phyloP scores from a whole-genome alignment of 2,888 invertebrate genomes.

The Plemyria rubiginata region DNA sequence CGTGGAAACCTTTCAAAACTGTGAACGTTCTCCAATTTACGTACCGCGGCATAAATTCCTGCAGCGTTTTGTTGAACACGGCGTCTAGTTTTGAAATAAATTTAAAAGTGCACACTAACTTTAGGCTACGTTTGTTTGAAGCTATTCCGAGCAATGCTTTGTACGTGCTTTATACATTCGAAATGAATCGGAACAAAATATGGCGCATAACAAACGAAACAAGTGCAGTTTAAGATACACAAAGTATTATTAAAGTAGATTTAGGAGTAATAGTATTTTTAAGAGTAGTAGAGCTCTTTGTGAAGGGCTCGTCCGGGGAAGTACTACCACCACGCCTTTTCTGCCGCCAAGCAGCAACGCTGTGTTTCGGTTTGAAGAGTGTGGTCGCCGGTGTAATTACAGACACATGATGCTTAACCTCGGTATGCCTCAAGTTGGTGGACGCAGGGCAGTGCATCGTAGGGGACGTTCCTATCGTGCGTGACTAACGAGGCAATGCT shows the following conservation, averaged over 20 bases:
- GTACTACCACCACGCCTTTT: too few relatives aligned
- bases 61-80: constrained; percentile 62
- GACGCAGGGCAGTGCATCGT: too few relatives aligned
- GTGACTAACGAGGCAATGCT: too few relatives aligned
- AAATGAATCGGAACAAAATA: constrained; percentile 7
- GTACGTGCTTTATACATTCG: constrained; percentile 54
- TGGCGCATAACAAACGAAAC: neutral
- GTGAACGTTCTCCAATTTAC: neutral
- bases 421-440: too few relatives aligned
- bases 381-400: too few relatives aligned
- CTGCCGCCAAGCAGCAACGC: too few relatives aligned
- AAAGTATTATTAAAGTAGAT: neutral
- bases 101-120: constrained; percentile 62
- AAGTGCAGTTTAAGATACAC: neutral
- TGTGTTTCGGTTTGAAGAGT: too few relatives aligned
- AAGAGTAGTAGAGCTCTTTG: too few relatives aligned
- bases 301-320: too few relatives aligned
- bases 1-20: neutral
- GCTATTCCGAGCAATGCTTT: constrained; percentile 48
- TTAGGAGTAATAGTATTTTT: too few relatives aligned
- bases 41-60: constrained; percentile 35
- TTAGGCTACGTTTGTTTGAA: constrained; percentile 62
- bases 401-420: too few relatives aligned
- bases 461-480: too few relatives aligned
- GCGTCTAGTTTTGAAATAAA: constrained; percentile 67